These are phyloP conservation scores for Falcunculus frontatus DNA, from an alignment of 2,113 vertebrate genomes.

Conservation along the genomic window DNA sequence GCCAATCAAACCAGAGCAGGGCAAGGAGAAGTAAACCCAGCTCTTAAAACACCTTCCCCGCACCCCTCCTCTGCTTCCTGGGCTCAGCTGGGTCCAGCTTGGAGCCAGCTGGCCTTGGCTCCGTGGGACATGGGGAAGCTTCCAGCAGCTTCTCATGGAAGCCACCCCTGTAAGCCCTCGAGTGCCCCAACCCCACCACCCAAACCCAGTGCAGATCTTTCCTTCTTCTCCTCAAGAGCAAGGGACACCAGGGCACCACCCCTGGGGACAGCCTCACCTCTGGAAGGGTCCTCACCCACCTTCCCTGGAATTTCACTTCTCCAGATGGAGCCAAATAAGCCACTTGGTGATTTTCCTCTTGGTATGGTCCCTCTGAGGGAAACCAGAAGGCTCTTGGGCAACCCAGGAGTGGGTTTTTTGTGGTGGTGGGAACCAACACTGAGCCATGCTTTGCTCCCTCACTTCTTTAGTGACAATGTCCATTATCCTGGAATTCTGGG, in stretches of 20 bases:
- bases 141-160: neutral
- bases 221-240: neutral
- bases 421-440: accelerated
- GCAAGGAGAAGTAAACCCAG: neutral
- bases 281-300: neutral
- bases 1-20: neutral
- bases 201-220: neutral
- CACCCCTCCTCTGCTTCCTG: neutral
- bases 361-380: neutral
- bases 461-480: neutral
- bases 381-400: neutral
- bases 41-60: neutral
- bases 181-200: neutral
- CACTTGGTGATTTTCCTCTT: neutral
- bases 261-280: neutral
- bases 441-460: neutral
- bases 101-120: neutral
- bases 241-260: neutral
- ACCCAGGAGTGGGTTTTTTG: accelerated
- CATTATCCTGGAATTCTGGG: neutral
- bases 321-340: neutral
- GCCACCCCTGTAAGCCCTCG: neutral
- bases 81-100: neutral
- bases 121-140: neutral
- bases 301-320: neutral